phyloP scores from a whole-genome alignment of 2,888 invertebrate genomes.

The Branchipolynoe longqiensis region DNA sequence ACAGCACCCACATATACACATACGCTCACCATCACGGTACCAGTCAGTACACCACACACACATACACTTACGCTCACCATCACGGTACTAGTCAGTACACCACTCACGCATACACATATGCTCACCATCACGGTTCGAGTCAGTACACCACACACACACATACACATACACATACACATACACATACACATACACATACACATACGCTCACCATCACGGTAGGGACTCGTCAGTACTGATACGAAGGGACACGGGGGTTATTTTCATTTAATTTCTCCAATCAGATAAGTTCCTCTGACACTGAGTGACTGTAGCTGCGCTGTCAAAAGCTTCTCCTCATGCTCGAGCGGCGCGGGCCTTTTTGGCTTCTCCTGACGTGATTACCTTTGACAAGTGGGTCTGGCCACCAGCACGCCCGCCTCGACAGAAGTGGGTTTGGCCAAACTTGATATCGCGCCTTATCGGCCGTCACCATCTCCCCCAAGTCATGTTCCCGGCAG shows the following conservation, averaged over 20 bases:
- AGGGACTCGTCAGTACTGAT: too few species aligned
- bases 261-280: conserved; percentile 58
- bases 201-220: too few species aligned
- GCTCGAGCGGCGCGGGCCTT: conserved; percentile 28
- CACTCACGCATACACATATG: too few species aligned
- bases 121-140: too few species aligned
- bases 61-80: too few species aligned
- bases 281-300: conserved; percentile 52
- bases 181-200: too few species aligned
- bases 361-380: conserved; percentile 41
- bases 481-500: conserved; percentile 23
- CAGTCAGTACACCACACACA: too few species aligned
- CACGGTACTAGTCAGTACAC: too few species aligned
- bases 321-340: conserved; percentile 52
- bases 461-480: conserved; percentile 40
- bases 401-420: background rate
- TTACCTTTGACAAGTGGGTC: conserved; percentile 31
- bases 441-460: conserved; percentile 46
- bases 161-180: too few species aligned
- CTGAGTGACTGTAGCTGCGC: conserved; percentile 48
- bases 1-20: too few species aligned
- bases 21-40: too few species aligned
- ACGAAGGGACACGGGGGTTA: conserved; percentile 34
- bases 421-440: conserved; percentile 26
- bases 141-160: too few species aligned